Conservation (phyloP, 1,140 invertebrate genomes). For the Euwallacea similis region DNA sequence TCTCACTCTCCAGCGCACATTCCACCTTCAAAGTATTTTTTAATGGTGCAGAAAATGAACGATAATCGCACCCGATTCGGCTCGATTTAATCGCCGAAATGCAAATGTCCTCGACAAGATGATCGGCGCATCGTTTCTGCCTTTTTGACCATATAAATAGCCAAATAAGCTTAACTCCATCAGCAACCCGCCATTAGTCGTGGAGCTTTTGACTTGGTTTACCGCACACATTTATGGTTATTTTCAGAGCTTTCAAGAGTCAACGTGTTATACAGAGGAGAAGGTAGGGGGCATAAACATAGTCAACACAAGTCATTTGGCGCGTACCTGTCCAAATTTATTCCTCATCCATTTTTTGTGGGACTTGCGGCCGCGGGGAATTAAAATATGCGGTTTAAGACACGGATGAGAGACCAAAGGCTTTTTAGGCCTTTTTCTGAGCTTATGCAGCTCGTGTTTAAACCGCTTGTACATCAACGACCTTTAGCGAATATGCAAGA, state of each 20-base stretch:
- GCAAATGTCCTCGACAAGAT: constrained; percentile 12
- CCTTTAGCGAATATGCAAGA: too few species aligned
- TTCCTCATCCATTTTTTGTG: constrained; percentile 20
- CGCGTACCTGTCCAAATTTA: constrained; percentile 23
- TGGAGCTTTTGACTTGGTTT: not conserved
- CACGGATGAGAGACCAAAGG: constrained; percentile 9
- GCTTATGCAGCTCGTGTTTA: constrained; percentile 11
- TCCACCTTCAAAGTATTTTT: constrained; percentile 16
- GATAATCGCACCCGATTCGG: not conserved
- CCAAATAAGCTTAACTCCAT: not conserved
- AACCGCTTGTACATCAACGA: not conserved
- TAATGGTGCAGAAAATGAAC: not conserved
- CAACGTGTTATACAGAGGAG: not conserved
- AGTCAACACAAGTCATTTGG: not conserved
- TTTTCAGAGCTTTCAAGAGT: not conserved
- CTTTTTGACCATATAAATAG: constrained; percentile 21
- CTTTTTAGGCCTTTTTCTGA: constrained; percentile 9
- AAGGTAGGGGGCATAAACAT: not conserved
- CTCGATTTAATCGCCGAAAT: constrained; percentile 7
- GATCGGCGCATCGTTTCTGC: constrained; percentile 14
- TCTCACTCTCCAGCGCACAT: too few species aligned
- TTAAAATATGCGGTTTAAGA: constrained; percentile 20
- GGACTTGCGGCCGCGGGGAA: constrained; percentile 12
- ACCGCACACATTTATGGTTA: not conserved
- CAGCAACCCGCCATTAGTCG: not conserved